Evolutionary conservation across 2,797 vertebrate genomes (phyloP).

Genomic region (Eulemur rubriventer): DNA sequence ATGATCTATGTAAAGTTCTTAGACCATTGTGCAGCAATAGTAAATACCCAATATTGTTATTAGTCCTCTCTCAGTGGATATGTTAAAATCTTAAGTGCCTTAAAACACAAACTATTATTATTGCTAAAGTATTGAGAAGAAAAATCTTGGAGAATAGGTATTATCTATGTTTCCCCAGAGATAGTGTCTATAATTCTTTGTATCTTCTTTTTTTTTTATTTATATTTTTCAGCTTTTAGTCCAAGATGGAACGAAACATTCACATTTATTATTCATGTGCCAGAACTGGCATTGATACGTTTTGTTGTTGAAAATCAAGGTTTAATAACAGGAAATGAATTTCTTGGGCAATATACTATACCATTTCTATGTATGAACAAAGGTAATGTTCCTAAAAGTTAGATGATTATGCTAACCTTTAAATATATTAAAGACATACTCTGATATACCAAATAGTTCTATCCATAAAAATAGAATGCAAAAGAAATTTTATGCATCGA

Average conservation of each 20-base stretch:
- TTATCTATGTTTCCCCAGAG: neutral
- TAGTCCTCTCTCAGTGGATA: neutral
- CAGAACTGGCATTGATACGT: constrained; percentile 91
- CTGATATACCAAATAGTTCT: neutral
- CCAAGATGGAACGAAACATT: constrained; percentile 90
- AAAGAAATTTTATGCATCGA: neutral
- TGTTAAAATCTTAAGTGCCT: neutral
- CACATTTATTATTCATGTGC: constrained; percentile 88
- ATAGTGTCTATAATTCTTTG: neutral
- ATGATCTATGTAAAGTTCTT: neutral
- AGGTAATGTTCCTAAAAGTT: constrained; percentile 86
- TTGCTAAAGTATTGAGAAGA: neutral
- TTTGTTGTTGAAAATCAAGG: constrained; percentile 89
- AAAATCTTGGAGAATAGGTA: neutral
- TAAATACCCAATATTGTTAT: neutral
- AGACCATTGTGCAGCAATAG: neutral
- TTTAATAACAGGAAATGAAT: constrained; percentile 86
- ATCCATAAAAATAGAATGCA: neutral
- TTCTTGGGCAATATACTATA: constrained; percentile 92
- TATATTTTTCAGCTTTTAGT: constrained; percentile 85
- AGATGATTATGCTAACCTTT: neutral
- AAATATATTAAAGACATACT: neutral
- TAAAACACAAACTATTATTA: neutral
- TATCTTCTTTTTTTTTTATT: neutral
- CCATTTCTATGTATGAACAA: constrained; percentile 90